Percentiles rank a stretch among this genome's conserved stretches.
Evolutionary conservation across 53 echinoderm and acorn worm genomes (phyloP).

Genomic region (Echinometra lucunter): DNA sequence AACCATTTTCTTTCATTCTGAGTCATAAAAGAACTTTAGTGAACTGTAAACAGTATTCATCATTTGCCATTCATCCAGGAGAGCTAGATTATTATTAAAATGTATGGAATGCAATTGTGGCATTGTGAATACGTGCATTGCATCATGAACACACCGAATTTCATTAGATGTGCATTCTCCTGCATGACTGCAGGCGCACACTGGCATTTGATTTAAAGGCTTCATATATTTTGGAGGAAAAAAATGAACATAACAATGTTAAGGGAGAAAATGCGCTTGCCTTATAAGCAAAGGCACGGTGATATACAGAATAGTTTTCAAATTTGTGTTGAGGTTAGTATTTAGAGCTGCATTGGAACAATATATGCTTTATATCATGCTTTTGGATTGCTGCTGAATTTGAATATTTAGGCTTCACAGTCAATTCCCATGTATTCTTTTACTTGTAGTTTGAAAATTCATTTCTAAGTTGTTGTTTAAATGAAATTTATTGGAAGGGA

Average conservation of each 20-base stretch:
- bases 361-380: not conserved
- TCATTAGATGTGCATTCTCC: constrained; percentile 18
- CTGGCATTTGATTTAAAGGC: not conserved
- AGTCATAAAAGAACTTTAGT: not conserved
- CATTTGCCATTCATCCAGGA: not conserved
- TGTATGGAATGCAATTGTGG: constrained; percentile 21
- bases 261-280: not conserved
- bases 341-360: not conserved
- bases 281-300: not conserved
- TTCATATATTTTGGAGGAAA: not conserved
- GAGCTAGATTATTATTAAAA: constrained; percentile 15
- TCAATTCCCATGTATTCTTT: no score
- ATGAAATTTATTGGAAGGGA: not conserved
- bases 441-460: no score
- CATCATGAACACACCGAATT: not conserved
- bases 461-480: not conserved
- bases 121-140: constrained; percentile 19
- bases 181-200: not conserved
- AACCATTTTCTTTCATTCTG: not conserved
- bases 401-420: not conserved
- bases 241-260: not conserved
- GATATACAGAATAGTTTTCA: not conserved
- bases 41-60: not conserved
- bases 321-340: not conserved
- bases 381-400: not conserved